Percentiles rank a stretch among this genome's conserved stretches.
Conservation (phyloP, 2,113 vertebrate genomes). For the Acrocephalus kingi region DNA sequence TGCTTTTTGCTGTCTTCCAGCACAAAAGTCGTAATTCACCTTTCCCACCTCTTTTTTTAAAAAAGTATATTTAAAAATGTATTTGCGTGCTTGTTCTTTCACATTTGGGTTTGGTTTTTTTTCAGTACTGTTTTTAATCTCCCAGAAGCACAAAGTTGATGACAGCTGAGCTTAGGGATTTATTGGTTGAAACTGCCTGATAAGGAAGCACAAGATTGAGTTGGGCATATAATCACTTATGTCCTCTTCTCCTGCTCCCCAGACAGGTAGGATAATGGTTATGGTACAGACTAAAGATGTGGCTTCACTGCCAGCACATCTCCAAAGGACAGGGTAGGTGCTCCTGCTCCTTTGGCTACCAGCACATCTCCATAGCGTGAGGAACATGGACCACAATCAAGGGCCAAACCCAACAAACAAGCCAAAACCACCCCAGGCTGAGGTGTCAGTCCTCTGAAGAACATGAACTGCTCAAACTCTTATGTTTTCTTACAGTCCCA, state of each 20-base stretch:
- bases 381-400: not conserved
- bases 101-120: not conserved
- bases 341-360: not conserved
- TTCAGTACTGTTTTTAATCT: not conserved
- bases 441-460: not conserved
- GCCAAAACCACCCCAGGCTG: not conserved
- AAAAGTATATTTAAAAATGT: not conserved
- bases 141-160: not conserved
- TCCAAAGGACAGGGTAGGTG: accelerated
- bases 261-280: not conserved
- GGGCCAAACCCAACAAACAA: not conserved
- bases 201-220: not conserved
- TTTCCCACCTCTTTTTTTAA: not conserved
- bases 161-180: not conserved
- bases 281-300: not conserved
- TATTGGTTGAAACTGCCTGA: not conserved
- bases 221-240: not conserved
- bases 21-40: not conserved
- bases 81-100: not conserved
- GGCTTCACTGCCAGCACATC: not conserved
- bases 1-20: not conserved
- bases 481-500: not conserved
- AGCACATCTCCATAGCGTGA: not conserved
- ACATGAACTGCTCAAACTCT: not conserved
- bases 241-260: not conserved